A percentile compares a stretch with the other conserved stretches of the same genome.
phyloP scores from a whole-genome alignment of 2,888 invertebrate species.

The Epinotia nisella region DNA sequence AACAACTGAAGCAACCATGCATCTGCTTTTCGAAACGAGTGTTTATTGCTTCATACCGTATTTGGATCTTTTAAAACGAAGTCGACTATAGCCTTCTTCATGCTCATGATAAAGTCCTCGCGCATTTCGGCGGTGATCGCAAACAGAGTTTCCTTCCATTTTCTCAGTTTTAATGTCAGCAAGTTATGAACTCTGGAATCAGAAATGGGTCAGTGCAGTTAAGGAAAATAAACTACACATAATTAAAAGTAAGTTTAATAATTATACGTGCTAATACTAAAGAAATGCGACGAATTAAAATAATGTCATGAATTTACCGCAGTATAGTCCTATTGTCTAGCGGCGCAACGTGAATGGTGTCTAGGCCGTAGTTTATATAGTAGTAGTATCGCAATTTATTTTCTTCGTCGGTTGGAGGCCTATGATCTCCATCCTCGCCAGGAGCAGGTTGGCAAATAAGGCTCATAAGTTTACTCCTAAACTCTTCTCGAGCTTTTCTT shows the following conservation, averaged over 20 bases:
- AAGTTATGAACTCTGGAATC: constrained; percentile 85
- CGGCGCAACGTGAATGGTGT: constrained; percentile 94
- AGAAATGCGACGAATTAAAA: neutral
- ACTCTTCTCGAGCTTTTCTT: constrained; percentile 91
- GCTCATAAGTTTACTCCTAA: constrained; percentile 90
- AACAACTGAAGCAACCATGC: neutral
- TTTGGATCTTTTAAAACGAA: constrained; percentile 93
- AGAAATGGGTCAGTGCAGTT: neutral
- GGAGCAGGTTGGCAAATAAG: constrained; percentile 87
- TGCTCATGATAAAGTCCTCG: constrained; percentile 93
- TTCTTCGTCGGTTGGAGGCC: constrained; percentile 87
- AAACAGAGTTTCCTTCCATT: constrained; percentile 85
- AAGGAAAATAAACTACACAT: neutral
- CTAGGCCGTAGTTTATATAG: constrained; percentile 95
- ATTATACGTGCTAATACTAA: neutral
- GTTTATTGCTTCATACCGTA: constrained; percentile 61
- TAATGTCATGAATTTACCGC: constrained; percentile 65
- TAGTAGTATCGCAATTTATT: constrained; percentile 93
- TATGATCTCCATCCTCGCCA: constrained; percentile 69
- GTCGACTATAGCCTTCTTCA: constrained; percentile 96
- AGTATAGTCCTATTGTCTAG: constrained; percentile 90
- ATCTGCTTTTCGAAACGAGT: neutral
- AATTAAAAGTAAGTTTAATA: neutral
- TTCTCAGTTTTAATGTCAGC: constrained; percentile 86
- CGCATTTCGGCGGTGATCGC: constrained; percentile 90